Percentiles rank a stretch among this genome's conserved stretches.
Conservation (phyloP, 1,140 invertebrate species). For the Drosophila ercepeae region DNA sequence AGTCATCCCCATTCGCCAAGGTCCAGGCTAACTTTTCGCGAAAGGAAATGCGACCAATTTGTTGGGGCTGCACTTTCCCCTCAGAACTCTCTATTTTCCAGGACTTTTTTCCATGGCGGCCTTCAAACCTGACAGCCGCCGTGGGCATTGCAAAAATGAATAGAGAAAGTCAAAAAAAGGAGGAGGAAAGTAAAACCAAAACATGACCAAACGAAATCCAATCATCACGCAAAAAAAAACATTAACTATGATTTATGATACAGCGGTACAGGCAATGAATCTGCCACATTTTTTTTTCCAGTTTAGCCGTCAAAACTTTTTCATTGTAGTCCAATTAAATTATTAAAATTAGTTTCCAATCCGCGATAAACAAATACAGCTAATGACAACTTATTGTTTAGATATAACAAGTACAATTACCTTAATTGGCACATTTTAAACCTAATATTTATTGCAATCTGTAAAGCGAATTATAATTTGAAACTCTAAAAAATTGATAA, state of each 20-base stretch:
- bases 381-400: not conserved
- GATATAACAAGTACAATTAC: not conserved
- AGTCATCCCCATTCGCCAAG: conserved; percentile 47
- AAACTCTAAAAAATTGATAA: not conserved
- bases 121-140: conserved; percentile 74
- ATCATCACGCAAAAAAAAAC: conserved; percentile 38
- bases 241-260: conserved; percentile 73
- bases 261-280: conserved; percentile 15
- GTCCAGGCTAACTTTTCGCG: conserved; percentile 43
- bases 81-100: not conserved
- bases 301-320: not conserved
- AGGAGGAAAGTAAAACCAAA: conserved; percentile 7
- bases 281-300: not conserved
- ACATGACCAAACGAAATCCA: conserved; percentile 26
- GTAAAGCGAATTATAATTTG: not conserved
- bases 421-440: not conserved
- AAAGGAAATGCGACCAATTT: conserved; percentile 75
- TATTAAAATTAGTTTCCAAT: conserved; percentile 20
- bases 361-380: too few relatives aligned
- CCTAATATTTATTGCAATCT: not conserved
- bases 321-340: conserved; percentile 64
- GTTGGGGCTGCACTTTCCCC: conserved; percentile 51
- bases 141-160: conserved; percentile 43
- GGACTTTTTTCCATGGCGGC: conserved; percentile 29
- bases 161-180: conserved; percentile 19